phyloP scores from a whole-genome alignment of 2,797 vertebrate species.

The Macroramphosus scolopax region DNA sequence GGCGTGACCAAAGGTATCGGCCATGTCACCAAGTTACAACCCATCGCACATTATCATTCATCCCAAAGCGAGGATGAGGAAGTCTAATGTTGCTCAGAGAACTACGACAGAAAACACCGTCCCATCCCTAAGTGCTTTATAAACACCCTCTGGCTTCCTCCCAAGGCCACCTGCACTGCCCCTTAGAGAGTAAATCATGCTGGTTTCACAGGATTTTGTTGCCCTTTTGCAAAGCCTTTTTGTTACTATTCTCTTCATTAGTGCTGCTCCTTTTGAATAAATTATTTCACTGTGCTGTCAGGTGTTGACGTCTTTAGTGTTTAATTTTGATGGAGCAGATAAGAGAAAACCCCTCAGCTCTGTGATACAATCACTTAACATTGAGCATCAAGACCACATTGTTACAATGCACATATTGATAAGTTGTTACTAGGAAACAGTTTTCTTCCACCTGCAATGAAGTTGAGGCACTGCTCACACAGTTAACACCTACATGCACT shows the following conservation, averaged over 20 bases:
- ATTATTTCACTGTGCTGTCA: slow-evolving; percentile 18
- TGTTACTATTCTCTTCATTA: slow-evolving; percentile 13
- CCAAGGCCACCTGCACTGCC: slow-evolving; percentile 19
- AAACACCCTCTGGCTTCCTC: slow-evolving; percentile 23
- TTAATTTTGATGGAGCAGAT: slow-evolving; percentile 16
- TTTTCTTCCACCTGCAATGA: slow-evolving; percentile 15
- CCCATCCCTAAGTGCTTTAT: slow-evolving; percentile 41
- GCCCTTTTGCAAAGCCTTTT: slow-evolving; percentile 32
- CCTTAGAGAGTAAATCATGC: slow-evolving; percentile 11
- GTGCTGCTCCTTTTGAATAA: slow-evolving; percentile 33
- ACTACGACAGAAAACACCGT: slow-evolving; percentile 33
- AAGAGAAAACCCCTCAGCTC: slow-evolving; percentile 6
- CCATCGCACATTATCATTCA: slow-evolving; percentile 69
- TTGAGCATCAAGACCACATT: slow-evolving; percentile 7
- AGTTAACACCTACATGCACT: slow-evolving; percentile 47
- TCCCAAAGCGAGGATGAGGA: slow-evolving; percentile 57
- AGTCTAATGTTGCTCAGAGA: slow-evolving; percentile 23
- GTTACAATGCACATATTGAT: slow-evolving; percentile 5
- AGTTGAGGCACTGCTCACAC: slow-evolving; percentile 20
- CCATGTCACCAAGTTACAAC: slow-evolving; percentile 91
- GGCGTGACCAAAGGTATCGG: slow-evolving; percentile 98
- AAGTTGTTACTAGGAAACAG: slow-evolving; percentile 15
- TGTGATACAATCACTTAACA: slow-evolving; percentile 11
- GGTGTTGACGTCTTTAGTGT: slow-evolving; percentile 18
- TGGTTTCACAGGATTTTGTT: slow-evolving; percentile 3